These are phyloP conservation scores for Parasteatoda tepidariorum DNA, from an alignment of 1,140 invertebrate genomes.

Conservation along the genomic window DNA sequence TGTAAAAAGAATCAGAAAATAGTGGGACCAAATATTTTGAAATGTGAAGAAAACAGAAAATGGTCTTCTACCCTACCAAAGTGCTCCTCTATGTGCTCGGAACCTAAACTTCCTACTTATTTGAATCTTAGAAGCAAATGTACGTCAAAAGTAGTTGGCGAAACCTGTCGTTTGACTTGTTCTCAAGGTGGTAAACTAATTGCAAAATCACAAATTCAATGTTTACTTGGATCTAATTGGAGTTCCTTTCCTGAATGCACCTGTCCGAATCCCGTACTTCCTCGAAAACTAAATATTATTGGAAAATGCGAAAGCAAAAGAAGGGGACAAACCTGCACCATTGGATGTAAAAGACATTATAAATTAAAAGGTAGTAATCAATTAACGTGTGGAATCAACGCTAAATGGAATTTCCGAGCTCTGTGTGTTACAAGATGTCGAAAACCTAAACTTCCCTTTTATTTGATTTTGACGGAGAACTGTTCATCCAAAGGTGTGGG, in stretches of 20 bases:
- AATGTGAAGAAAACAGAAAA: not conserved
- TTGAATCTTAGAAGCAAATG: not conserved
- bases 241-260: not conserved
- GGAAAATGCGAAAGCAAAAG: not conserved
- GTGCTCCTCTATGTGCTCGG: not conserved
- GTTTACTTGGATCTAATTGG: not conserved
- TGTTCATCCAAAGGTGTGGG: not conserved
- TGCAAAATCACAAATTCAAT: not conserved
- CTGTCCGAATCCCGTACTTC: not conserved
- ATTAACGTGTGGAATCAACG: too few species aligned
- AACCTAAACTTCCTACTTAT: not conserved
- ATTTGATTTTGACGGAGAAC: not conserved
- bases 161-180: not conserved
- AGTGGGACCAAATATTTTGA: not conserved
- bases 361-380: too few species aligned
- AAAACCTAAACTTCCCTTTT: not conserved
- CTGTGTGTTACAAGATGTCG: not conserved
- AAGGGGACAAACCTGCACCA: not conserved
- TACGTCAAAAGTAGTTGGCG: not conserved
- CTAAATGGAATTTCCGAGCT: not conserved
- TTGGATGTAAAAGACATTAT: not conserved
- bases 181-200: not conserved
- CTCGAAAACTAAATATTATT: not conserved
- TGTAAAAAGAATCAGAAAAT: not conserved
- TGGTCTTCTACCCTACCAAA: not conserved